A percentile compares a stretch with the other conserved stretches of the same genome.
Evolutionary conservation across 2,797 vertebrate genomes (phyloP).

Genomic region (Prunella strophiata): DNA sequence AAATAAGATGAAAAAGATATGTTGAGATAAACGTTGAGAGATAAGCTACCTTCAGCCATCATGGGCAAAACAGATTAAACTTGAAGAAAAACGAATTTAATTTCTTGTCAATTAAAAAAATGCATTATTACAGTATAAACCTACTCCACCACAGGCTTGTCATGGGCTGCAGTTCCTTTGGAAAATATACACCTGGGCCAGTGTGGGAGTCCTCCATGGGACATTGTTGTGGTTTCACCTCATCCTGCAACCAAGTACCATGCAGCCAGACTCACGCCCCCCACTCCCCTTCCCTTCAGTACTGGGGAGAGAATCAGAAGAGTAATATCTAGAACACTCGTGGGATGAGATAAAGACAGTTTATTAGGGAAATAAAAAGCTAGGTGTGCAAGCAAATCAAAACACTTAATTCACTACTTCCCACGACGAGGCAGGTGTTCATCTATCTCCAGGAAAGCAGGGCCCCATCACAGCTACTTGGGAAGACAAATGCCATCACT

Average conservation of each 20-base stretch:
- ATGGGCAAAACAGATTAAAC: neutral
- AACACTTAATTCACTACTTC: neutral
- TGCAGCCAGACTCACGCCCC: no score
- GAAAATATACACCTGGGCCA: neutral
- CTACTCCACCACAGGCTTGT: neutral
- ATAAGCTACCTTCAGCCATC: neutral
- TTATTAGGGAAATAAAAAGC: neutral
- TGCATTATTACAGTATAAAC: neutral
- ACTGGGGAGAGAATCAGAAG: neutral
- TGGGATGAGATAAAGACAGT: neutral
- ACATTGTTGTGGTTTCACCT: neutral
- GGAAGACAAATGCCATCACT: neutral
- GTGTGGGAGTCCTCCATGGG: fast-evolving
- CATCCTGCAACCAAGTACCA: neutral
- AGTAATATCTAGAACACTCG: neutral
- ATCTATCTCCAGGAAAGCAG: neutral
- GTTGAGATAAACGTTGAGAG: neutral
- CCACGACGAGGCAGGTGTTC: neutral
- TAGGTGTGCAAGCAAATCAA: neutral
- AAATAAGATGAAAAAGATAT: neutral
- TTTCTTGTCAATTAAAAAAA: neutral
- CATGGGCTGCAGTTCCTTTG: neutral
- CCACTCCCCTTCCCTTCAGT: fast-evolving
- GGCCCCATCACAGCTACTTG: neutral
- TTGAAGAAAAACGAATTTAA: neutral